phyloP scores from a whole-genome alignment of 2,113 vertebrate species.

The Thalassarche chlororhynchos region DNA sequence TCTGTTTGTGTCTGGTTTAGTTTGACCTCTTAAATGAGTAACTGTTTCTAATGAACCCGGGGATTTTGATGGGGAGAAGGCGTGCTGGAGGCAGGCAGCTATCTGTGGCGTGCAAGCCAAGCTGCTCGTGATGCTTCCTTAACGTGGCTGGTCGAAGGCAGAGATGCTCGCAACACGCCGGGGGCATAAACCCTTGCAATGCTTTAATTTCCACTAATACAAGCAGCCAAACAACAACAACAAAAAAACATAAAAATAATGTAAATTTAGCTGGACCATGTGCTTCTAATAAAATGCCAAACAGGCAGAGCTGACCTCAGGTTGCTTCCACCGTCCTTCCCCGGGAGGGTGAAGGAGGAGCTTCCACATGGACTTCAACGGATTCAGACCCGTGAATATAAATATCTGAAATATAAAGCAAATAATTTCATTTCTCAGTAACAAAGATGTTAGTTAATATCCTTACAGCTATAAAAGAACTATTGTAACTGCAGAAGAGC shows the following conservation, averaged over 20 bases:
- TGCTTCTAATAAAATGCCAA: not conserved
- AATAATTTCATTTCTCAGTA: not conserved
- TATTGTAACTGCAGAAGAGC: not conserved
- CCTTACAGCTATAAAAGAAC: not conserved
- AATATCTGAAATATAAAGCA: not conserved
- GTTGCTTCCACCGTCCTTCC: not conserved
- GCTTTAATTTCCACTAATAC: not conserved
- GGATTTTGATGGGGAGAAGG: not conserved
- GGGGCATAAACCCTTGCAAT: not conserved
- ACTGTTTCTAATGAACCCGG: not conserved
- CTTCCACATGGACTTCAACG: not conserved
- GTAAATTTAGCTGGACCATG: not conserved
- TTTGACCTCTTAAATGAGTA: not conserved
- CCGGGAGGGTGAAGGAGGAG: not conserved
- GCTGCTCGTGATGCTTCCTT: fast-evolving
- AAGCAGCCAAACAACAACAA: not conserved
- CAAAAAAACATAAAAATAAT: not conserved
- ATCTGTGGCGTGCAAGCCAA: not conserved
- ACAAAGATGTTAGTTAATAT: not conserved
- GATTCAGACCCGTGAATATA: not conserved
- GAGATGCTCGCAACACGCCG: not conserved
- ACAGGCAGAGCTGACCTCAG: not conserved
- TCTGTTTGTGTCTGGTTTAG: not conserved
- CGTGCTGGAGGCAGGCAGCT: not conserved
- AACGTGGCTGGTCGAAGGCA: not conserved